Evolutionary conservation across 2,113 vertebrate species (phyloP).

Genomic region (Rhinichthys klamathensis): DNA sequence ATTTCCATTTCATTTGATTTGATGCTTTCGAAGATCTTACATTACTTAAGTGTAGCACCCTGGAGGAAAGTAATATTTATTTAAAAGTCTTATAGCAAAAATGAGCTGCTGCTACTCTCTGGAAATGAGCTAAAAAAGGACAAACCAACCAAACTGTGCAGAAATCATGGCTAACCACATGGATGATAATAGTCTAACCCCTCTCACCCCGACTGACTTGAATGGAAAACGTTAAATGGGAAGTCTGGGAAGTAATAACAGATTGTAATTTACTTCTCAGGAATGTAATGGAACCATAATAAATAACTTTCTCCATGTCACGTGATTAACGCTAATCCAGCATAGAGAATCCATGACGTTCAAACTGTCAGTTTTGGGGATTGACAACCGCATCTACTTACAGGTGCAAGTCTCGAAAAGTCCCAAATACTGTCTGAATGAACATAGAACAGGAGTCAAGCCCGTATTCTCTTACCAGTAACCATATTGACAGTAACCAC

Average conservation of each 20-base stretch:
- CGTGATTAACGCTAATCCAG: constrained; percentile 4
- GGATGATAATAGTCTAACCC: constrained; percentile 64
- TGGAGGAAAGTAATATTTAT: constrained; percentile 66
- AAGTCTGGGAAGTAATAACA: constrained; percentile 69
- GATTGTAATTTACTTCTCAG: constrained; percentile 65
- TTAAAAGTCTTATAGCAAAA: constrained; percentile 13
- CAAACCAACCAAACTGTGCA: background rate
- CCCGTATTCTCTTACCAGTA: too few species aligned
- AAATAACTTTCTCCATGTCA: constrained; percentile 51
- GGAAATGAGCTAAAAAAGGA: constrained; percentile 45
- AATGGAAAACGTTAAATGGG: constrained; percentile 66
- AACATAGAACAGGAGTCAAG: too few species aligned
- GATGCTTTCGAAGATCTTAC: constrained; percentile 61
- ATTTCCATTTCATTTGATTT: constrained; percentile 72
- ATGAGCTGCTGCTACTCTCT: constrained; percentile 28
- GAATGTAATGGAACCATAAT: constrained; percentile 66
- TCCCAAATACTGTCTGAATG: too few species aligned
- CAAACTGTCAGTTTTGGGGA: background rate
- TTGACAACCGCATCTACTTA: too few species aligned
- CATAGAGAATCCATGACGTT: background rate
- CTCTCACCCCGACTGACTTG: constrained; percentile 59
- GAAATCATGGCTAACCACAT: constrained; percentile 47
- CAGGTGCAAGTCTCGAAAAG: too few species aligned
- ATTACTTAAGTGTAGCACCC: constrained; percentile 71
- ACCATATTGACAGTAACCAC: too few species aligned